Evolutionary conservation across 2,113 vertebrate genomes (phyloP).

Genomic region (Coturnix japonica): DNA sequence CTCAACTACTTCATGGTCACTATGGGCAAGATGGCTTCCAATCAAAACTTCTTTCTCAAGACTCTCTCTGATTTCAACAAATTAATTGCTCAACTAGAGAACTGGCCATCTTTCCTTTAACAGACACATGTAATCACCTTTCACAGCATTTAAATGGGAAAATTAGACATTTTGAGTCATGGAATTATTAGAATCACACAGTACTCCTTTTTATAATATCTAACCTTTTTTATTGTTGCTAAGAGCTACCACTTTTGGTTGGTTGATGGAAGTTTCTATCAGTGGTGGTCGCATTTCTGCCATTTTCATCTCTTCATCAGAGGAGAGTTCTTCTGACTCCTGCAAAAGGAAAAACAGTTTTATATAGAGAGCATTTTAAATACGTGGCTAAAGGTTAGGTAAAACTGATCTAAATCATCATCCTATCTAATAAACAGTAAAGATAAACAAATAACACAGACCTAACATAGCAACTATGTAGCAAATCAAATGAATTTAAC

Average conservation of each 20-base stretch:
- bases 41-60: background rate
- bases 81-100: background rate
- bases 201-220: background rate
- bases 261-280: constrained; percentile 96
- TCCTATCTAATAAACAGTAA: background rate
- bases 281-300: constrained; percentile 96
- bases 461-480: background rate
- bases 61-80: background rate
- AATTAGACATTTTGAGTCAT: background rate
- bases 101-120: background rate
- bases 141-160: background rate
- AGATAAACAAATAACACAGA: background rate
- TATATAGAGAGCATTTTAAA: background rate
- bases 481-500: background rate
- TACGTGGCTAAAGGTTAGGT: background rate
- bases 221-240: constrained; percentile 96
- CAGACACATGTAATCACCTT: background rate
- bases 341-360: constrained; percentile 60
- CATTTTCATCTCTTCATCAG: constrained; percentile 98
- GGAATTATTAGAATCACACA: background rate
- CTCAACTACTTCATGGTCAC: background rate
- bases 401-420: background rate
- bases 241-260: constrained; percentile 96
- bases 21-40: background rate
- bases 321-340: constrained; percentile 95